Conservation (phyloP, 1,140 invertebrate genomes). For the Dreissena rostriformis region DNA sequence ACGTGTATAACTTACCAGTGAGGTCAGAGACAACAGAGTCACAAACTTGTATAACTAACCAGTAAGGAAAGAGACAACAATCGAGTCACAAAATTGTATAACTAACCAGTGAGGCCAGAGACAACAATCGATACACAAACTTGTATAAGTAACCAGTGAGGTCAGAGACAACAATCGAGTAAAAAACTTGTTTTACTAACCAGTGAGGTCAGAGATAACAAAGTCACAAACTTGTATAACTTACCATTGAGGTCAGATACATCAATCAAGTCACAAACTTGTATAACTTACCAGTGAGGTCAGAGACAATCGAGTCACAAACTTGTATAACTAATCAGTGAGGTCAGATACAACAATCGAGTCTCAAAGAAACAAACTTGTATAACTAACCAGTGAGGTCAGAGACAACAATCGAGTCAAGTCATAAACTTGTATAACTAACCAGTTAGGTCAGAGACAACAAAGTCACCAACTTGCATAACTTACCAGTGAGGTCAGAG, state of each 20-base stretch:
- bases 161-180: conserved; percentile 95
- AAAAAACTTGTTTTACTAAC: too few relatives aligned
- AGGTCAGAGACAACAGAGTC: conserved; percentile 97
- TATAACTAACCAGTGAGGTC: conserved; percentile 92
- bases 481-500: conserved; percentile 92
- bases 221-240: too few relatives aligned
- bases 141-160: conserved; percentile 89
- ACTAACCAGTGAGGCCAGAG: conserved; percentile 92
- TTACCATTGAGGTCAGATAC: conserved; percentile 94
- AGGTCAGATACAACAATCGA: conserved; percentile 96
- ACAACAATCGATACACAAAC: conserved; percentile 95
- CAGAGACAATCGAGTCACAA: conserved; percentile 95
- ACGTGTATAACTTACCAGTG: too few relatives aligned
- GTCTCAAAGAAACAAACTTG: too few relatives aligned
- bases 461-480: too few relatives aligned
- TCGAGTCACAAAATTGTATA: too few relatives aligned
- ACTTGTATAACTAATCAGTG: too few relatives aligned
- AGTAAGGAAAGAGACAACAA: conserved; percentile 96
- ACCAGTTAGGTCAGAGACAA: conserved; percentile 95
- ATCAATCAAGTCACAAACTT: conserved; percentile 94
- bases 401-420: conserved; percentile 95
- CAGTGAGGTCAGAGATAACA: conserved; percentile 95
- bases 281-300: conserved; percentile 91
- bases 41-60: too few relatives aligned
- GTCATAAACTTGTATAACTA: too few relatives aligned